Conservation (phyloP, 2,797 vertebrate genomes). For the Rhabdophis nuchalis region DNA sequence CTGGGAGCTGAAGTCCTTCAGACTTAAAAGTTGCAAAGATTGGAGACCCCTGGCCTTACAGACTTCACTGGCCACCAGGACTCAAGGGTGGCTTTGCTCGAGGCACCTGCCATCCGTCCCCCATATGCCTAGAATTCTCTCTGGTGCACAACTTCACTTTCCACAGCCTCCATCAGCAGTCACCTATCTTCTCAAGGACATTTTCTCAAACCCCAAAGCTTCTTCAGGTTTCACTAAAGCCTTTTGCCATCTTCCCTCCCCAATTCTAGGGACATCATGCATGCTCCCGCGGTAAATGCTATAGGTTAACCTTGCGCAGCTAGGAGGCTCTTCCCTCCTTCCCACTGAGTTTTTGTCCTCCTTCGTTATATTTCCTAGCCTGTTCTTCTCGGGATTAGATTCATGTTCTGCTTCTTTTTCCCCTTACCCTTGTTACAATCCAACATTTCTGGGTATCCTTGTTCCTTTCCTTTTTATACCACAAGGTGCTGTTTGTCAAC, state of each 20-base stretch:
- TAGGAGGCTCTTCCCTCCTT: neutral
- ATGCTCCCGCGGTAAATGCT: neutral
- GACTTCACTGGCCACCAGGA: neutral
- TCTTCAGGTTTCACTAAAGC: neutral
- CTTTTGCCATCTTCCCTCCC: neutral
- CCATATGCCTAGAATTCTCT: neutral
- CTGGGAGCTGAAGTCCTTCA: too few relatives aligned
- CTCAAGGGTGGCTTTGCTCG: neutral
- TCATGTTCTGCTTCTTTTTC: neutral
- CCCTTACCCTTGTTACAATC: too few relatives aligned
- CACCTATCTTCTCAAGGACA: neutral
- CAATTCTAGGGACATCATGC: neutral
- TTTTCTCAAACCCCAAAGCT: too few relatives aligned
- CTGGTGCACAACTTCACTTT: neutral
- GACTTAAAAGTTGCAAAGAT: too few relatives aligned
- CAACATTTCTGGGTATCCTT: neutral
- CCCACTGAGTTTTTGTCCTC: neutral
- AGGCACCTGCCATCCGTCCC: neutral
- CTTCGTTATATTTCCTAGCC: neutral
- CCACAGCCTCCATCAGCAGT: neutral
- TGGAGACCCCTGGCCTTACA: too few relatives aligned
- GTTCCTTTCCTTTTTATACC: neutral
- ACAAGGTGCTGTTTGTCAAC: neutral
- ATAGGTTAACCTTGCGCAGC: neutral
- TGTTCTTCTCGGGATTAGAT: neutral